A percentile compares a stretch with the other conserved stretches of the same genome.
Conservation (phyloP, 2,113 vertebrate species). For the Ceyx melanurus region DNA sequence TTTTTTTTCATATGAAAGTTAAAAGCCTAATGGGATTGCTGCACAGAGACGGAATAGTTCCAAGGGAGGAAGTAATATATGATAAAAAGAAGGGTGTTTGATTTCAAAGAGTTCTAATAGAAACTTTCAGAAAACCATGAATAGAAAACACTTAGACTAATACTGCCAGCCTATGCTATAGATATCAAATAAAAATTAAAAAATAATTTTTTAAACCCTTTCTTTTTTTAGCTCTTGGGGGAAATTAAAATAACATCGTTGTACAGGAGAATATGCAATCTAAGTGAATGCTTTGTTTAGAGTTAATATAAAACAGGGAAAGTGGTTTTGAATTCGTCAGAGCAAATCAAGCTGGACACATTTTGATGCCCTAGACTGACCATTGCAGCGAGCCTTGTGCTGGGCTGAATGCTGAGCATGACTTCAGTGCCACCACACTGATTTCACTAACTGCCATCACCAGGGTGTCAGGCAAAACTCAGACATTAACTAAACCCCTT, state of each 20-base stretch:
- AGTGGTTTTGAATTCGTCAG: background rate
- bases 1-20: slow-evolving; percentile 54
- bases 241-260: slow-evolving; percentile 59
- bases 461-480: background rate
- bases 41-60: slow-evolving; percentile 58
- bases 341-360: slow-evolving; percentile 6
- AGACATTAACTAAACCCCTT: slow-evolving; percentile 3
- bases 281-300: slow-evolving; percentile 12
- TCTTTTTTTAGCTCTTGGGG: slow-evolving; percentile 60
- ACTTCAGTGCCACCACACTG: background rate
- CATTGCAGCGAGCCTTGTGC: background rate
- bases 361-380: background rate
- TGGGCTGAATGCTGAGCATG: background rate
- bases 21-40: slow-evolving; percentile 66
- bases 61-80: slow-evolving; percentile 70
- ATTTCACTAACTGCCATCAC: background rate
- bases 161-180: slow-evolving; percentile 46
- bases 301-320: slow-evolving; percentile 11
- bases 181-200: slow-evolving; percentile 18
- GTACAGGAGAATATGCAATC: slow-evolving; percentile 7
- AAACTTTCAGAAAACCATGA: slow-evolving; percentile 43
- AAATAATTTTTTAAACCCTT: background rate
- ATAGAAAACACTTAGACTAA: slow-evolving; percentile 44
- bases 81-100: slow-evolving; percentile 71
- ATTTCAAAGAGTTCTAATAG: slow-evolving; percentile 75